Base-by-base conservation (phyloP, 2,888 invertebrate species). In the Drosophila yooni region DNA sequence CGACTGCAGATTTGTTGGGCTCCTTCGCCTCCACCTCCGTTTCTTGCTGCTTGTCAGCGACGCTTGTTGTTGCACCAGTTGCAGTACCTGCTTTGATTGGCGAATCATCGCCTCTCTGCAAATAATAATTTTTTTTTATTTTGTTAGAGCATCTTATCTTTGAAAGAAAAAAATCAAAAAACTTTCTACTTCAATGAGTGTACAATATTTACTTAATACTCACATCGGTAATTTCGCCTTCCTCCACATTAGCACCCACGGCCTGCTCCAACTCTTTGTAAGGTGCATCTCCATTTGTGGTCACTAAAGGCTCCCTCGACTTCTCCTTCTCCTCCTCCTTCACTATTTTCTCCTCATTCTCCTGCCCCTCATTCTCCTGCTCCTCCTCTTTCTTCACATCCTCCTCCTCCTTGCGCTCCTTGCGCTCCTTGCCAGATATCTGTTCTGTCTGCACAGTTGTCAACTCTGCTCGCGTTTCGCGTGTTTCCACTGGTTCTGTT, bases 221-320 rank as follows among this genome's bases (percentile, higher is more conserved):
- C 8, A 85, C 85, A 33, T 86, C 85, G 3, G 72, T 77, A 43
- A 86, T 88, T 80, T 86, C 85, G 10, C 85, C 85, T 38, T 86
- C 85, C 40, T 86, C 90, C 15, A 73, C 73, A 74, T 0, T 61
- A 13, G 38, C 33, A 46, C 15, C 29, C 5, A 0, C 40, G n/a
- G 59, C 15, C 4, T 38, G 11, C 4, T 27, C 13, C 25, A 36
- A 18, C 11, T 51, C 36, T 6, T 80, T 65, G 13, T 57, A n/a
- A 3, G 38, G 31, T 2, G 48, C 54, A 56, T 72, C 65, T 2
- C 81, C 82, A 40, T 77, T 79, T 31, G 74, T 85, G 33, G 66
- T 54, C n/a, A 52, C 64, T 36, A 48, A 15, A 36, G 33, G n/a
- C 2, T 29, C 27, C 25, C 1, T 46, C 15, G 25, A 46, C 15